Evolutionary conservation across 2,888 invertebrate genomes (phyloP).

Genomic region (Microdon myrmicae): DNA sequence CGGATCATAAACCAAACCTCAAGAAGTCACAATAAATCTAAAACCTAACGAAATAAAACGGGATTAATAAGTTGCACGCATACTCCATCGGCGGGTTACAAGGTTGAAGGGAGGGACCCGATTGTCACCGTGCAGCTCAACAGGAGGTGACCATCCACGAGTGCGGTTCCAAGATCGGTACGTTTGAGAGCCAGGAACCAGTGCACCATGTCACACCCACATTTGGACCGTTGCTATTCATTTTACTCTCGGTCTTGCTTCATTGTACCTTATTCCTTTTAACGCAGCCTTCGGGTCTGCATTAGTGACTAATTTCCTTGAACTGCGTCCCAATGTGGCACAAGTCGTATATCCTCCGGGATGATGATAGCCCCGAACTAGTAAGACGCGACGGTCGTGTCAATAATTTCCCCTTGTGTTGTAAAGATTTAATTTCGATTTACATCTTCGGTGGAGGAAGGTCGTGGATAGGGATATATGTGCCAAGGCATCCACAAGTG

Average conservation of each 20-base stretch:
- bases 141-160: constrained; percentile 36
- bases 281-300: no score
- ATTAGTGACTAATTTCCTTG: constrained; percentile 49
- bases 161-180: neutral
- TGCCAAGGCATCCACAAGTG: constrained; percentile 17
- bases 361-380: constrained; percentile 43
- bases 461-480: constrained; percentile 20
- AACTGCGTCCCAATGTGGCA: constrained; percentile 17
- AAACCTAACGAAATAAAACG: constrained; percentile 22
- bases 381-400: constrained; percentile 41
- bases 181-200: constrained; percentile 11
- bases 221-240: constrained; percentile 16
- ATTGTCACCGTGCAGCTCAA: constrained; percentile 46
- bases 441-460: constrained; percentile 13
- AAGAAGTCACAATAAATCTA: constrained; percentile 20
- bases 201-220: constrained; percentile 46
- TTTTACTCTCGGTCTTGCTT: neutral
- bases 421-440: constrained; percentile 32
- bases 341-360: constrained; percentile 39
- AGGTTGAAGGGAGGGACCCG: constrained; percentile 22
- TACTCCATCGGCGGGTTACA: no score
- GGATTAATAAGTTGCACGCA: constrained; percentile 39
- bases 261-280: constrained; percentile 8
- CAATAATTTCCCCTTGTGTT: constrained; percentile 26
- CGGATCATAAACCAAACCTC: constrained; percentile 36